Conservation (phyloP, 2,113 vertebrate genomes). For the Neolamprologus toae region DNA sequence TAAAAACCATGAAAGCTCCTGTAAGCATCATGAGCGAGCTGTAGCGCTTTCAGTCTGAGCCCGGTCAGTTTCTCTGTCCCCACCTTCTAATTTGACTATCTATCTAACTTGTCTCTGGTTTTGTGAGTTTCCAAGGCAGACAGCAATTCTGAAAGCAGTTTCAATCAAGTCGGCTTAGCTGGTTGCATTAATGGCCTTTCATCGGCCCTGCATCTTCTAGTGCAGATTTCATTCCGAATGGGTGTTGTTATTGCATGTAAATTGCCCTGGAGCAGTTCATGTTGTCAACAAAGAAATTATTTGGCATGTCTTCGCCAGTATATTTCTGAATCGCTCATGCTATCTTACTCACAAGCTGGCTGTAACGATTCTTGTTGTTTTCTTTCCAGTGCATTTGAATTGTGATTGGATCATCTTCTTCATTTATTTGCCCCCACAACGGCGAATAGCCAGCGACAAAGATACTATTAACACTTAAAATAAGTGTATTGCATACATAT, state of each 20-base stretch:
- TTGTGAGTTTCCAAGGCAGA: not conserved
- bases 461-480: not conserved
- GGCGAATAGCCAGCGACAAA: not conserved
- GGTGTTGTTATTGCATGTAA: not conserved
- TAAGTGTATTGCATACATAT: not conserved
- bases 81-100: not conserved
- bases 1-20: slow-evolving; percentile 9
- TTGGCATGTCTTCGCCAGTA: not conserved
- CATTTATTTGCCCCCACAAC: not conserved
- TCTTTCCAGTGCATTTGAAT: not conserved
- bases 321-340: not conserved
- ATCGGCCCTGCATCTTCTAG: not conserved
- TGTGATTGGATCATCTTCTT: not conserved
- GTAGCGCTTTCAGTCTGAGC: not conserved
- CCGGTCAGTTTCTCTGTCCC: not conserved
- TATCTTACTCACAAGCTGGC: not conserved
- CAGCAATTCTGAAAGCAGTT: not conserved
- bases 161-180: not conserved
- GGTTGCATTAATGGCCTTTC: not conserved
- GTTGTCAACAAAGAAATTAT: not conserved
- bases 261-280: not conserved
- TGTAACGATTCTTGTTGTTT: not conserved
- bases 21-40: slow-evolving; percentile 1
- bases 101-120: not conserved
- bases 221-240: not conserved